Conservation (phyloP, 2,113 vertebrate species). For the Cromileptes altivelis region DNA sequence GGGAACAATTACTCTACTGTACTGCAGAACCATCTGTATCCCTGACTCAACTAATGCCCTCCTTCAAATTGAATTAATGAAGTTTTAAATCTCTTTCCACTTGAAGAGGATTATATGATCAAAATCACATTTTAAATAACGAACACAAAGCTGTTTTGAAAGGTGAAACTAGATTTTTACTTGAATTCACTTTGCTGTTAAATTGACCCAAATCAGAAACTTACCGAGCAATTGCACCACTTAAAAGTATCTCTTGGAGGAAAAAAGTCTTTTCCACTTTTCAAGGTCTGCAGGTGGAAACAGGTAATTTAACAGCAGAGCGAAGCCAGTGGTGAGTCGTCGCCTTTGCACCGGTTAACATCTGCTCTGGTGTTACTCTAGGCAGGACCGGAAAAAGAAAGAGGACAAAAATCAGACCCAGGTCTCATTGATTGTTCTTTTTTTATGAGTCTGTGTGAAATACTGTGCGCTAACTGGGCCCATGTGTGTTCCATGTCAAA, state of each 20-base stretch:
- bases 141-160: conserved; percentile 8
- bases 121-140: conserved; percentile 31
- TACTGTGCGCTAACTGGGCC: conserved; percentile 43
- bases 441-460: conserved; percentile 35
- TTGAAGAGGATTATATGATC: conserved; percentile 33
- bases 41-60: conserved; percentile 29
- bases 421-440: conserved; percentile 45
- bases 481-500: conserved; percentile 66
- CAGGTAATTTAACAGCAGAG: neutral
- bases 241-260: neutral
- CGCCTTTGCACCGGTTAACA: conserved; percentile 29
- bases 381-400: neutral
- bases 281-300: conserved; percentile 19
- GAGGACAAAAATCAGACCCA: conserved; percentile 24
- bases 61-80: conserved; percentile 33
- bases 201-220: conserved; percentile 15
- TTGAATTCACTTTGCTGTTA: neutral
- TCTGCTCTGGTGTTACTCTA: conserved; percentile 33
- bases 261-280: no score
- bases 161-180: conserved; percentile 16
- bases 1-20: conserved; percentile 43
- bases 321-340: neutral
- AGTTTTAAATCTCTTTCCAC: conserved; percentile 46
- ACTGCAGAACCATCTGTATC: conserved; percentile 30
- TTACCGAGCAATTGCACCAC: neutral